These are phyloP conservation scores for Neria commutata DNA, from an alignment of 2,888 invertebrate genomes.

Conservation along the genomic window DNA sequence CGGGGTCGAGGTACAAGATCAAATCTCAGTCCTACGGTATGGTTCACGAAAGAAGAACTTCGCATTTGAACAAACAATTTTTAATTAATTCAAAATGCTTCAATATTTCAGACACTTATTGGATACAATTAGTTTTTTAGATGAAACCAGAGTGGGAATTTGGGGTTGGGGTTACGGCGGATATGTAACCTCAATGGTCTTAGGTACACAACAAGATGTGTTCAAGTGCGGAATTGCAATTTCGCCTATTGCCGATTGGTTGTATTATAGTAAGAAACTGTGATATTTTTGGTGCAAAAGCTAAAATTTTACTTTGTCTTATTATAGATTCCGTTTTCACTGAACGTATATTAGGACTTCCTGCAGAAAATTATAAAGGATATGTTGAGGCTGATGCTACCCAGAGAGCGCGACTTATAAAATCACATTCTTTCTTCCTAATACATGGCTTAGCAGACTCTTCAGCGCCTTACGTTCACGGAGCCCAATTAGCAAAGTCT, in stretches of 20 bases:
- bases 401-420: slow-evolving; percentile 85
- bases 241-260: slow-evolving; percentile 95
- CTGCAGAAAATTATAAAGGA: slow-evolving; percentile 85
- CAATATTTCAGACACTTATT: slow-evolving; percentile 70
- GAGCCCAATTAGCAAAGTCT: slow-evolving; percentile 85
- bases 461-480: slow-evolving; percentile 92
- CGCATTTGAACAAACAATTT: not conserved
- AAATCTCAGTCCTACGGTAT: slow-evolving; percentile 81
- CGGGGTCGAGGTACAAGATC: slow-evolving; percentile 90
- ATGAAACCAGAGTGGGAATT: slow-evolving; percentile 85
- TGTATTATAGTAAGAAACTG: slow-evolving; percentile 82
- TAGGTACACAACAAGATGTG: slow-evolving; percentile 84
- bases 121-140: slow-evolving; percentile 81
- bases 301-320: not conserved
- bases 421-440: slow-evolving; percentile 84
- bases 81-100: not conserved
- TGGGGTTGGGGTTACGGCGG: slow-evolving; percentile 98
- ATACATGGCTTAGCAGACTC: slow-evolving; percentile 93
- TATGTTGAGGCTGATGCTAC: slow-evolving; percentile 93
- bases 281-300: not conserved
- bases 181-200: slow-evolving; percentile 89
- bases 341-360: slow-evolving; percentile 89
- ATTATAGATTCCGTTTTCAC: slow-evolving; percentile 89
- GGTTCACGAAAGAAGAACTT: slow-evolving; percentile 14
- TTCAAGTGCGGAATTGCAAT: slow-evolving; percentile 94